These are phyloP conservation scores for Chlorops oryzae DNA, from an alignment of 1,140 invertebrate species.

Conservation along the genomic window DNA sequence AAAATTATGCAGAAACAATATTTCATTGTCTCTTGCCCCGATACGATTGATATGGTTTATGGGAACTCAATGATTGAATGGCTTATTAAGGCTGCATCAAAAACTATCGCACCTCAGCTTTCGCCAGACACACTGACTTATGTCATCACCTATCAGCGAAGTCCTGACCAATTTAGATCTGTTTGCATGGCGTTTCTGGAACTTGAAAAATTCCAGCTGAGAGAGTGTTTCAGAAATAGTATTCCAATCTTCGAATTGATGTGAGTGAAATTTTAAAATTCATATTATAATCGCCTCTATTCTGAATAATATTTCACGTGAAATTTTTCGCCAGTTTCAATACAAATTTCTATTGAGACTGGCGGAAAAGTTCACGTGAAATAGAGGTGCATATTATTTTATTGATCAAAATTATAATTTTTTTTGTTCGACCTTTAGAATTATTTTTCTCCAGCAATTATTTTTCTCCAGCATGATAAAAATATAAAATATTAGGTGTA, in stretches of 20 bases:
- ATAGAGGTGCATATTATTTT: no score
- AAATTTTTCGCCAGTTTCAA: no score
- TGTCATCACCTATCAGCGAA: conserved; percentile 29
- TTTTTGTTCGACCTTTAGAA: no score
- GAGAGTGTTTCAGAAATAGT: conserved; percentile 33
- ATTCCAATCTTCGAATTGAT: conserved; percentile 27
- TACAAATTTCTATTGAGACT: no score
- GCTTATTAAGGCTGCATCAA: conserved; percentile 23
- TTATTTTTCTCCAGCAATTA: no score
- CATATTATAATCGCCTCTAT: not conserved
- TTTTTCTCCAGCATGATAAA: no score
- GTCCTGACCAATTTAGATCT: conserved; percentile 25
- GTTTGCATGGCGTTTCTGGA: conserved; percentile 20
- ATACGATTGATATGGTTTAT: conserved; percentile 16
- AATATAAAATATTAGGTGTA: no score
- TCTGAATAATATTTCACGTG: no score
- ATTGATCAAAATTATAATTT: no score
- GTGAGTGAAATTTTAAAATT: conserved; percentile 22
- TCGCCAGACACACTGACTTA: conserved; percentile 26
- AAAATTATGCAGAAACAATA: conserved; percentile 23
- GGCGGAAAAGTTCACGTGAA: no score
- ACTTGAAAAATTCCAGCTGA: conserved; percentile 21
- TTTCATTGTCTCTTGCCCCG: conserved; percentile 25
- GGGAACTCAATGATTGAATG: conserved; percentile 6
- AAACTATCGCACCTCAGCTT: conserved; percentile 22